Evolutionary conservation across 1,140 invertebrate genomes (phyloP), one percentile per base, ranked within the genome.

Genomic region (Aphidius gifuensis): DNA sequence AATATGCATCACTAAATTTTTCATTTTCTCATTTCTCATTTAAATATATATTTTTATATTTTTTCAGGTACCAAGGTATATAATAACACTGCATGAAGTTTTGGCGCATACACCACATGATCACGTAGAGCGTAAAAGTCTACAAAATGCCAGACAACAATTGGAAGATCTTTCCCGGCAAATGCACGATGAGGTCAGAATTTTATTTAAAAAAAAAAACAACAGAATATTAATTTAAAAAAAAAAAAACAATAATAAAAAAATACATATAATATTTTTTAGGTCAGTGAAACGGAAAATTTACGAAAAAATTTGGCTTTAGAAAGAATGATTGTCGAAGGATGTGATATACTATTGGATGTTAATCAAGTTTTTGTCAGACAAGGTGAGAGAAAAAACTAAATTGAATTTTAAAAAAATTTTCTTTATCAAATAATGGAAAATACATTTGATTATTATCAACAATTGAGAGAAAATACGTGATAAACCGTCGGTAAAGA

Each of bases 271-370:
- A 3, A 48, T 11, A 21, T 16, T 8, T 50, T 80, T 53, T 68
- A 91, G 89, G 93, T 97, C 5, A 95, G 92, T 71, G 94, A 96
- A 77, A 97, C 94, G 0, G 94, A 97, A 80, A 96, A 96, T 80
- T 85, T 97, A 49, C 80, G 94, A 16, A 96, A 96, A 76, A 97
- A 97, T 75, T 80, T 97, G 64, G 92, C 93, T 0, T 92, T 96
- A 16, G 94, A 97, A 80, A 82, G 94, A 60, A 96, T 97, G 92
- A 97, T 97, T 55, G 89, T 95, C 1, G 94, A 96, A 78, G 94
- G 94, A 5, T 97, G 94, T 81, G 94, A 97, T 77, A 95, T 97
- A 69, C 82, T 97, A 49, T 82, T 97, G 40, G 94, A 97, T 73
- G 93, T 96, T 11, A 96, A 96, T 81, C 94, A 97, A 84, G 92